Conservation (phyloP, 2,888 invertebrate genomes). For the Nymphalis polychloros region DNA sequence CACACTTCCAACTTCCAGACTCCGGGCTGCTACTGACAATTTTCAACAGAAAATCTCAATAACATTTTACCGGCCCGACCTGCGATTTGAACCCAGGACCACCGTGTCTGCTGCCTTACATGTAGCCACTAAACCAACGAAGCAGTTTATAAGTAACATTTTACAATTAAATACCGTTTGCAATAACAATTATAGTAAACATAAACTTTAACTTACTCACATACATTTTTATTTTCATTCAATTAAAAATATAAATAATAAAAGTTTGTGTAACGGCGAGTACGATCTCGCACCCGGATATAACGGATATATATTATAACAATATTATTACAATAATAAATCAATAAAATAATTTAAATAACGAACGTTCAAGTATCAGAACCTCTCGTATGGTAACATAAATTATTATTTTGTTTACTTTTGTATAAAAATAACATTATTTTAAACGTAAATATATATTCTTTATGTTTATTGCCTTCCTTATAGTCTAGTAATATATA, state of each 20-base stretch:
- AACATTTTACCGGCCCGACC: no score
- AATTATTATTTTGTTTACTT: conserved; percentile 14
- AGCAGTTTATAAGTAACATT: neutral
- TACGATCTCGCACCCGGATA: conserved; percentile 25
- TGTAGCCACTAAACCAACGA: no score
- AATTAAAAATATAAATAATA: conserved; percentile 1
- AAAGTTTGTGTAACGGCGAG: conserved; percentile 12
- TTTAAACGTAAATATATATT: neutral
- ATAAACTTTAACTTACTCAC: conserved; percentile 4
- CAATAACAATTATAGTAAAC: conserved; percentile 11
- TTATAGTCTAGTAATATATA: conserved; percentile 1
- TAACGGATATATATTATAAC: neutral
- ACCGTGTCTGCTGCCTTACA: no score
- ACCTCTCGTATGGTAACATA: conserved; percentile 11
- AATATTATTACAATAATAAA: conserved; percentile 24
- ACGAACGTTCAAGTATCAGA: conserved; percentile 13
- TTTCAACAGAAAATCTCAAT: no score
- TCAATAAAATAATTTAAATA: conserved; percentile 22
- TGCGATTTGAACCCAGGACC: no score
- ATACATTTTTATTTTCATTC: conserved; percentile 14
- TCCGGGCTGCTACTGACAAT: no score
- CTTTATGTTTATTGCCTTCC: neutral
- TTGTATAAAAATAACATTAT: conserved; percentile 8
- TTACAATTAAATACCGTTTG: neutral
- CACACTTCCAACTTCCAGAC: no score